Evolutionary conservation across 2,888 invertebrate species (phyloP), one percentile per base, ranked within the genome.

Genomic region (Hirtodrosophila cameraria): DNA sequence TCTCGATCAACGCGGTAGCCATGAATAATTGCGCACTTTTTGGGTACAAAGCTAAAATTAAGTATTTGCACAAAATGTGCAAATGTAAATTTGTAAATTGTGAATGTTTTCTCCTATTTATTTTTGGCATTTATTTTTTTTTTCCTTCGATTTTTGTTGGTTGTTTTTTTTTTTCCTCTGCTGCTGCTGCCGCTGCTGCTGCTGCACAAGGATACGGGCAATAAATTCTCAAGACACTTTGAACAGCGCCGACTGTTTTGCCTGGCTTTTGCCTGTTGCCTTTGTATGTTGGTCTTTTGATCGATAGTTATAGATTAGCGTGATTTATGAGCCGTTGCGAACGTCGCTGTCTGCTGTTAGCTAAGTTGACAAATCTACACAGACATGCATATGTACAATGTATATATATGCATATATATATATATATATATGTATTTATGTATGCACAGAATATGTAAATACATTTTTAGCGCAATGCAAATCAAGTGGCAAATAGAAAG

Each of bases 241-340:
- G 53, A 70, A 43, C 67, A 66, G 43, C 23, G 23, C 23, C 53
- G 63, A n/a, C n/a, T n/a, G n/a, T n/a, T n/a, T n/a, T n/a, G n/a
- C n/a, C 70, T 64, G 70, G 59, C 60, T 31, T 36, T 35, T 27
- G 28, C 11, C 43, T 16, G 12, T 12, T 42, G 31, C 35, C 20
- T 30, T 13, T 42, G 25, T 57, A 16, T 66, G 36, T 66, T 62
- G 61, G 48, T 65, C 65, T 71, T 66, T 76, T 82, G 85, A 84
- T 84, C 79, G 79, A 82, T 82, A 82, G 81, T 82, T 82, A 82
- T 79, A 84, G 79, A 82, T 82, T 81, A 79, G 69, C 79, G 65
- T 82, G 81, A 82, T 84, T 82, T 84, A 82, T 81, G 85, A 73
- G 73, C 49, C 38, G 59, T 49, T 52, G 55, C 42, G 59, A 33